phyloP scores from a whole-genome alignment of 30 jellyfish, hydroid and myxozoan species.

The Catostylus mosaicus region DNA sequence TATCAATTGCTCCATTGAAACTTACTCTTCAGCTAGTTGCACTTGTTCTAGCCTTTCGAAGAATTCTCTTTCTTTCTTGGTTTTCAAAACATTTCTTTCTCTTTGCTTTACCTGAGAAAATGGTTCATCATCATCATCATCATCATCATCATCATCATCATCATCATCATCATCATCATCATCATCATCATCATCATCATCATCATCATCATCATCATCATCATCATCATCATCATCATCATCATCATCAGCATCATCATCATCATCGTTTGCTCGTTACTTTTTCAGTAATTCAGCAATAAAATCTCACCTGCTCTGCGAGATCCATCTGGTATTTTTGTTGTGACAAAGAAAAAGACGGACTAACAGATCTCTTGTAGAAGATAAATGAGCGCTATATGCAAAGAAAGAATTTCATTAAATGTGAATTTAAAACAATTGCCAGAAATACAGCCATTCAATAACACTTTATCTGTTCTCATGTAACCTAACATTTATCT shows the following conservation, averaged over 20 bases:
- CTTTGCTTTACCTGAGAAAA: conserved; percentile 32
- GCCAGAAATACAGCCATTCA: too few species aligned
- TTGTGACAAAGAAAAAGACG: conserved; percentile 83
- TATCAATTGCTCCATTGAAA: not conserved
- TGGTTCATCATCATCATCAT: not conserved
- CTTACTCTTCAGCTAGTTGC: conserved; percentile 96
- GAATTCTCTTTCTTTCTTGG: conserved; percentile 59
- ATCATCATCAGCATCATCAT: too few species aligned
- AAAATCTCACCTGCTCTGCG: conserved; percentile 73
- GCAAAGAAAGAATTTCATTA: conserved; percentile 9
- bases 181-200: conserved; percentile 13
- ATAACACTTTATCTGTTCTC: too few species aligned
- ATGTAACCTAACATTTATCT: too few species aligned
- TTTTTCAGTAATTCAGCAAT: not conserved
- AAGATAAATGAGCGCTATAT: conserved; percentile 91
- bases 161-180: conserved; percentile 10
- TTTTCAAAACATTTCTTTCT: conserved; percentile 8
- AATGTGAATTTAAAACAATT: too few species aligned
- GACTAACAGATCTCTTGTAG: conserved; percentile 83
- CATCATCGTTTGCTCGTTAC: not conserved
- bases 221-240: too few species aligned
- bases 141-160: not conserved
- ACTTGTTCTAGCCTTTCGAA: conserved; percentile 90
- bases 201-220: conserved; percentile 16
- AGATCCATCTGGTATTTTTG: conserved; percentile 71